Evolutionary conservation across 2,888 invertebrate genomes (phyloP).

Genomic region (Automeris io): DNA sequence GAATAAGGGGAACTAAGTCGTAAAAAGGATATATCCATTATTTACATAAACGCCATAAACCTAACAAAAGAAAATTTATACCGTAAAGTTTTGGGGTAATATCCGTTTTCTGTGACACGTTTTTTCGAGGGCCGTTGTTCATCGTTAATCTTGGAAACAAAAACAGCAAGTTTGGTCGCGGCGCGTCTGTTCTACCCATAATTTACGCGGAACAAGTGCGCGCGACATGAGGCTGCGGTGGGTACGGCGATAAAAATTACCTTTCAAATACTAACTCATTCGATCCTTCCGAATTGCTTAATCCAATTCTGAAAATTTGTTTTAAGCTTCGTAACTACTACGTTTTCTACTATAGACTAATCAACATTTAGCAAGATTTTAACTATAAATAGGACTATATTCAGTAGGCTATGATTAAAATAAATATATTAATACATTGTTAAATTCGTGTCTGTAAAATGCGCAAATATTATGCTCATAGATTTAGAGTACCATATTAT

Average conservation of each 20-base stretch:
- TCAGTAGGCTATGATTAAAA: no score
- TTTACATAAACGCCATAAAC: constrained; percentile 56
- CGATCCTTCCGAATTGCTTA: constrained; percentile 1
- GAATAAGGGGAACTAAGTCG: not conserved
- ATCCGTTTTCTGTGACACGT: constrained; percentile 68
- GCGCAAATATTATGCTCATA: no score
- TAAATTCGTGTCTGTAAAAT: no score
- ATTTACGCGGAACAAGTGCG: constrained; percentile 63
- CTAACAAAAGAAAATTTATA: constrained; percentile 62
- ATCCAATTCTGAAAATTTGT: not conserved
- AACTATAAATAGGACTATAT: no score
- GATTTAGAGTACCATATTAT: no score
- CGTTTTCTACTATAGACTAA: not conserved
- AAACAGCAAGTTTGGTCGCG: constrained; percentile 63
- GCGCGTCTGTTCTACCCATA: constrained; percentile 55
- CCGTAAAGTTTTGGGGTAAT: constrained; percentile 62
- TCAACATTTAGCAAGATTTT: no score
- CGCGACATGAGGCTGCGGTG: constrained; percentile 53
- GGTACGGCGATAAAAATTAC: constrained; percentile 37
- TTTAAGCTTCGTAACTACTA: not conserved
- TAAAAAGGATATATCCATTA: constrained; percentile 48
- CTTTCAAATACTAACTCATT: constrained; percentile 21
- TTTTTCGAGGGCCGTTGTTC: constrained; percentile 69
- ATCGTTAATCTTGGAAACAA: constrained; percentile 75
- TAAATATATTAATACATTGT: no score